A percentile compares a stretch with the other conserved stretches of the same genome.
phyloP scores from a whole-genome alignment of 2,888 invertebrate species.

The Cryptus viduatorius region DNA sequence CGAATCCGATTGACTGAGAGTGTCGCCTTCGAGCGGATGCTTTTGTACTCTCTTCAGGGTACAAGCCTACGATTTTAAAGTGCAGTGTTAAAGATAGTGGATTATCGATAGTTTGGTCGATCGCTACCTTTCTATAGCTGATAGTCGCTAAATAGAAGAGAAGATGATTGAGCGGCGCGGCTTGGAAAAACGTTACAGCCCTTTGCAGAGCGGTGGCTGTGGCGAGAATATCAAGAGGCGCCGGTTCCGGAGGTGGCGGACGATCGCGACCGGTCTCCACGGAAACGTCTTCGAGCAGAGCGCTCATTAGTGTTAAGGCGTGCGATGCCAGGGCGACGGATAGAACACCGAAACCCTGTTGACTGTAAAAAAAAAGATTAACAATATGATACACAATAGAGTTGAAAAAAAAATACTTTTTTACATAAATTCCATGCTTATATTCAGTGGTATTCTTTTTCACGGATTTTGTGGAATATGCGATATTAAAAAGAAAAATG shows the following conservation, averaged over 20 bases:
- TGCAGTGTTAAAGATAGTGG: neutral
- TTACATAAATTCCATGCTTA: too few relatives aligned
- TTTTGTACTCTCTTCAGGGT: constrained; percentile 93
- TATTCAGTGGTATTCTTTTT: too few relatives aligned
- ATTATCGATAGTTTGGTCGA: too few relatives aligned
- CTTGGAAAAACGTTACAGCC: constrained; percentile 89
- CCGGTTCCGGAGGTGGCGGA: constrained; percentile 85
- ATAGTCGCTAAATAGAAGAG: constrained; percentile 95
- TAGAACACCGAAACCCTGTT: constrained; percentile 95
- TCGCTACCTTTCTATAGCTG: constrained; percentile 92
- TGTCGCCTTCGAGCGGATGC: constrained; percentile 94
- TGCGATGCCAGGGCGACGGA: constrained; percentile 95
- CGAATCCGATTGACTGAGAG: constrained; percentile 94
- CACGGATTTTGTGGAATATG: too few relatives aligned
- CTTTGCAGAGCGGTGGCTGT: constrained; percentile 90
- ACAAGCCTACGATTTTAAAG: constrained; percentile 87
- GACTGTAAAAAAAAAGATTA: constrained; percentile 85
- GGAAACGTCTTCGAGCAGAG: constrained; percentile 91
- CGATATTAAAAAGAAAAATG: too few relatives aligned
- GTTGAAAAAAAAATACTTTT: neutral
- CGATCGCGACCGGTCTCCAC: constrained; percentile 87
- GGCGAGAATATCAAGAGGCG: constrained; percentile 88
- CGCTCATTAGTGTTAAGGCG: constrained; percentile 91
- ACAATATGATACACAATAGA: neutral
- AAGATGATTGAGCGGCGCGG: constrained; percentile 92